A percentile compares a stretch with the other conserved stretches of the same genome.
Conservation (phyloP, 1,140 invertebrate species). For the Halictus rubicundus region DNA sequence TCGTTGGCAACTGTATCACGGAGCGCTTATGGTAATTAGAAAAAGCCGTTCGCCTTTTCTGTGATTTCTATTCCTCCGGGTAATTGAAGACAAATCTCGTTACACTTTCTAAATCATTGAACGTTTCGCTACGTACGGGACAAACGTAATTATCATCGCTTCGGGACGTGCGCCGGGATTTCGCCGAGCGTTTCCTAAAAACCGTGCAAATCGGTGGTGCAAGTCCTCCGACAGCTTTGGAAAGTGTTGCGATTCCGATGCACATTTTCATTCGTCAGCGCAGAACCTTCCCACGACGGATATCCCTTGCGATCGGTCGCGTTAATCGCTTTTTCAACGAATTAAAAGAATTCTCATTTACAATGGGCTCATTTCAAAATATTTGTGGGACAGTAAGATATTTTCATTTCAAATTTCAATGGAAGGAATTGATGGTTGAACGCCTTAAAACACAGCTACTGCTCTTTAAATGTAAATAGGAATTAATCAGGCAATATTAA, state of each 20-base stretch:
- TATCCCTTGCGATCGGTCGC: too few relatives aligned
- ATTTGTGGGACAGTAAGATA: too few relatives aligned
- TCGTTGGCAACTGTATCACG: neutral
- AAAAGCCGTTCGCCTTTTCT: constrained; percentile 21
- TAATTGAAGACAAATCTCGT: constrained; percentile 25
- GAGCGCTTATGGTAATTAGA: constrained; percentile 16
- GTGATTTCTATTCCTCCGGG: constrained; percentile 8
- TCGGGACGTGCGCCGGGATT: neutral
- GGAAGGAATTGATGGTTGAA: too few relatives aligned
- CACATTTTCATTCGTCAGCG: neutral
- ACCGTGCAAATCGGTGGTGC: neutral
- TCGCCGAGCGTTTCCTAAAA: neutral
- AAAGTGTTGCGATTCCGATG: neutral
- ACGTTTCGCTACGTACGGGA: neutral
- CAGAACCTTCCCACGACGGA: too few relatives aligned
- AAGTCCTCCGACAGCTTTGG: neutral
- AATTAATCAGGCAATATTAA: too few relatives aligned
- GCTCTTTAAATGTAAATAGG: too few relatives aligned
- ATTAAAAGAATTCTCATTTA: neutral
- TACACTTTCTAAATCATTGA: constrained; percentile 39
- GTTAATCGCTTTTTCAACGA: neutral
- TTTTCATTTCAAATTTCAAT: too few relatives aligned
- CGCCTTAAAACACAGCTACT: too few relatives aligned
- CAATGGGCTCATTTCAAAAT: too few relatives aligned
- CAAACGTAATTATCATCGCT: constrained; percentile 3